Conservation (phyloP, 2,888 invertebrate species). For the Agrochola circellaris region DNA sequence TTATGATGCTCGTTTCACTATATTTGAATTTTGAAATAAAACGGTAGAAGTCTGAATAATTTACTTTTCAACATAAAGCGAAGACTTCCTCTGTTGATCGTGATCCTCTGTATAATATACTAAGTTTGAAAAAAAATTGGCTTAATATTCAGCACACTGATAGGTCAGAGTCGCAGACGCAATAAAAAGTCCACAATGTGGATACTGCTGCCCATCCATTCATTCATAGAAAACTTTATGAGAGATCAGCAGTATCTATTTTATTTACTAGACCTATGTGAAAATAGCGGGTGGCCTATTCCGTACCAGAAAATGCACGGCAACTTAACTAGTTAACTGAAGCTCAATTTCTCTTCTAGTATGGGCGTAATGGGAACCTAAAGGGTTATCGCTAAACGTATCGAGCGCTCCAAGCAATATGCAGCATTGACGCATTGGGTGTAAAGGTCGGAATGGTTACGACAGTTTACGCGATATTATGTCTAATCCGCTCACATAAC, state of each 20-base stretch:
- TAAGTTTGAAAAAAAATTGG: background rate
- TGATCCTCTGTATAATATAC: background rate
- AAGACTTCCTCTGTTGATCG: background rate
- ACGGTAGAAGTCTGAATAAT: background rate
- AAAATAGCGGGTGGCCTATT: conserved; percentile 21
- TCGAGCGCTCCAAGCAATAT: conserved; percentile 42
- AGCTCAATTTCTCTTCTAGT: conserved; percentile 50
- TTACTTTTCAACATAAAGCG: background rate
- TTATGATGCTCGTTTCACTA: conserved; percentile 31
- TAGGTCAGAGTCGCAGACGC: no score
- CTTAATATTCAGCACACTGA: background rate
- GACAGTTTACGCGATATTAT: conserved; percentile 59
- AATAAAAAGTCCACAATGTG: background rate
- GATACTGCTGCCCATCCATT: background rate
- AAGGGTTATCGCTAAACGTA: conserved; percentile 53
- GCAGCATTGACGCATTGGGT: conserved; percentile 48
- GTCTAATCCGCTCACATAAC: conserved; percentile 59
- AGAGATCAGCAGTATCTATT: background rate
- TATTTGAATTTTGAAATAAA: conserved; percentile 41
- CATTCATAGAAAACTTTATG: background rate
- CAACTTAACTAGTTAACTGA: conserved; percentile 48
- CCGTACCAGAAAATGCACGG: conserved; percentile 25
- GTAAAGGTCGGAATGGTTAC: conserved; percentile 58
- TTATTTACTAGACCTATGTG: background rate
- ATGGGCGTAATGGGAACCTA: conserved; percentile 53